Evolutionary conservation across 1,140 invertebrate genomes (phyloP).

Genomic region (Rhagoletis pomonella): DNA sequence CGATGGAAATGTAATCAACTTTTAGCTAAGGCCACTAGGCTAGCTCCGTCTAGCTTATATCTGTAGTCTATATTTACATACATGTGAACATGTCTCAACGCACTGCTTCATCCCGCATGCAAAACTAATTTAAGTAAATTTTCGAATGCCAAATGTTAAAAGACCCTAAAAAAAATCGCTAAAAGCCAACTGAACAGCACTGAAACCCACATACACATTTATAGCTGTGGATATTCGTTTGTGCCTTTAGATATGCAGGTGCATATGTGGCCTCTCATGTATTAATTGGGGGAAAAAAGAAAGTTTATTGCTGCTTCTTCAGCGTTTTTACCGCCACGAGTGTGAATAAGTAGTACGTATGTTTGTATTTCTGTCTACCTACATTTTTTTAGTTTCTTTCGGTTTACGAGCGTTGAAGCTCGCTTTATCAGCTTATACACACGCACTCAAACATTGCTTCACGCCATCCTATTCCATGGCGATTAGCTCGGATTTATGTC

Average conservation of each 20-base stretch:
- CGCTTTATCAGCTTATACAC: background rate
- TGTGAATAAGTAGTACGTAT: background rate
- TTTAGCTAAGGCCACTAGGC: too few species aligned
- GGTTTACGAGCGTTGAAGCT: background rate
- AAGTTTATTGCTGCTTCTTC: slow-evolving; percentile 33
- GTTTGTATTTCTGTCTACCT: background rate
- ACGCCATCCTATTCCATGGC: too few species aligned
- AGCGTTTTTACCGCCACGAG: background rate
- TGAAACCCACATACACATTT: background rate
- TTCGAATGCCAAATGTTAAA: background rate
- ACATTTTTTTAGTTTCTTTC: background rate
- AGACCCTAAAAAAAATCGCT: background rate
- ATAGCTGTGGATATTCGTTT: too few species aligned
- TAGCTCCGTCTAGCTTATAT: too few species aligned
- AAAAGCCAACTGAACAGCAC: background rate
- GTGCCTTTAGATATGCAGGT: background rate
- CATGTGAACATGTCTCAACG: too few species aligned
- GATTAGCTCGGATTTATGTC: background rate
- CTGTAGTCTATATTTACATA: too few species aligned
- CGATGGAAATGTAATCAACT: too few species aligned
- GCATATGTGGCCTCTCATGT: background rate
- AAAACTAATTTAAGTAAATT: background rate
- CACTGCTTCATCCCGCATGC: too few species aligned
- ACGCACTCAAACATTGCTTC: background rate
- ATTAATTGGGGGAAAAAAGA: slow-evolving; percentile 24